A percentile compares a stretch with the other conserved stretches of the same genome.
phyloP scores from a whole-genome alignment of 2,797 vertebrate genomes.

The Chelon auratus region DNA sequence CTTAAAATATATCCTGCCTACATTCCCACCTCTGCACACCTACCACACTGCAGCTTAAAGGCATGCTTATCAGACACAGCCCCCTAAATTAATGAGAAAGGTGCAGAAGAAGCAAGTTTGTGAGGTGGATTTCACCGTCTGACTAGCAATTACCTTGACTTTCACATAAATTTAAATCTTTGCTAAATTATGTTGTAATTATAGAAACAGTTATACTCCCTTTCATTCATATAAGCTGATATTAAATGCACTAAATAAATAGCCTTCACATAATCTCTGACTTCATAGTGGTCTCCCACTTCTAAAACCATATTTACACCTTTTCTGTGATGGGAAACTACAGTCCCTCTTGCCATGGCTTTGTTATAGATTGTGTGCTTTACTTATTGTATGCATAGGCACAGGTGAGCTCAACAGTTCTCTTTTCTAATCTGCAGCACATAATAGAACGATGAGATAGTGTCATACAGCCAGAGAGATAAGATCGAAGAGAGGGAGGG shows the following conservation, averaged over 20 bases:
- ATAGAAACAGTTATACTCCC: background rate
- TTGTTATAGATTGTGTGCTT: background rate
- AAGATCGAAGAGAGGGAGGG: constrained; percentile 54
- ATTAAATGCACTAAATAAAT: background rate
- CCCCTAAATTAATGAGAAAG: background rate
- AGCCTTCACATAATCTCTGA: background rate
- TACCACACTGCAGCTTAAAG: background rate
- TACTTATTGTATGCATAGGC: constrained; percentile 2
- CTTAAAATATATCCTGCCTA: background rate
- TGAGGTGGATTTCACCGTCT: background rate
- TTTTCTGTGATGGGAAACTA: background rate
- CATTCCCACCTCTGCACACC: background rate
- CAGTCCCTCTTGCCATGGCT: background rate
- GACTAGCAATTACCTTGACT: background rate
- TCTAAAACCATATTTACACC: background rate
- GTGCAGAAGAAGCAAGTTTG: background rate
- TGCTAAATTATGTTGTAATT: background rate
- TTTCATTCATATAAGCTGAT: background rate
- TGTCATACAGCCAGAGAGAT: constrained; percentile 64
- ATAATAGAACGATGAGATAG: constrained; percentile 59
- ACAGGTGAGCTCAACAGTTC: constrained; percentile 18
- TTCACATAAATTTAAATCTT: background rate
- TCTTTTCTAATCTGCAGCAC: constrained; percentile 39
- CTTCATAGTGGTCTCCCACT: background rate
- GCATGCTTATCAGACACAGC: too few species aligned